A percentile compares a stretch with the other conserved stretches of the same genome.
Evolutionary conservation across 2,888 invertebrate genomes (phyloP).

Genomic region (Plebejus argus): DNA sequence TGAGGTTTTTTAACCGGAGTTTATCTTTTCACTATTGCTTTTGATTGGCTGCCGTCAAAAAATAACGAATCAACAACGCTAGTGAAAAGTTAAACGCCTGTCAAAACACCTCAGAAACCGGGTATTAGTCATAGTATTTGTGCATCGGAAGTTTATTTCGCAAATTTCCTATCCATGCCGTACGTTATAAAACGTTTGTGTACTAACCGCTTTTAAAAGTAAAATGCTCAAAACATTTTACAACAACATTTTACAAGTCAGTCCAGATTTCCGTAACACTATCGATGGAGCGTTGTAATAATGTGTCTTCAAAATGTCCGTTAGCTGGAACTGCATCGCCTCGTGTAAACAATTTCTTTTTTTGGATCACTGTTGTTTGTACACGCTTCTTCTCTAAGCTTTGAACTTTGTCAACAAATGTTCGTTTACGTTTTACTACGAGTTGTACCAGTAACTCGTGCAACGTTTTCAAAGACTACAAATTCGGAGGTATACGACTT

Average conservation of each 20-base stretch:
- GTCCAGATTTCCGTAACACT: neutral
- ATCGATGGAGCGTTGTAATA: slow-evolving; percentile 15
- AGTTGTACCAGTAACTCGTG: slow-evolving; percentile 1
- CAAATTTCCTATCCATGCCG: too few relatives aligned
- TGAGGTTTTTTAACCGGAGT: too few relatives aligned
- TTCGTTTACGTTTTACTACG: slow-evolving; percentile 8
- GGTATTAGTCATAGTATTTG: too few relatives aligned
- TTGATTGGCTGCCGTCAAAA: too few relatives aligned
- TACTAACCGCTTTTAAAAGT: too few relatives aligned
- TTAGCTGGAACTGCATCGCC: slow-evolving; percentile 24
- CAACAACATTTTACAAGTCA: neutral
- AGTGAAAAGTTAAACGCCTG: too few relatives aligned
- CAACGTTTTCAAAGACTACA: slow-evolving; percentile 4
- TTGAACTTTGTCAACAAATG: slow-evolving; percentile 24
- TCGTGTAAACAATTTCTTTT: slow-evolving; percentile 31
- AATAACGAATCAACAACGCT: too few relatives aligned
- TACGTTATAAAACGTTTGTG: too few relatives aligned
- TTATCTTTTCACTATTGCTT: too few relatives aligned
- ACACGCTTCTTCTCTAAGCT: slow-evolving; percentile 23
- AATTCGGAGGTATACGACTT: neutral
- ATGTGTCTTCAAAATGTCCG: slow-evolving; percentile 20
- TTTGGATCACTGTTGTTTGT: slow-evolving; percentile 28
- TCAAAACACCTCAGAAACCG: too few relatives aligned
- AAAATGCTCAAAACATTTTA: too few relatives aligned
- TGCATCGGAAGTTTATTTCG: too few relatives aligned